Evolutionary conservation across 2,797 vertebrate genomes (phyloP).

Genomic region (Pterois miles): DNA sequence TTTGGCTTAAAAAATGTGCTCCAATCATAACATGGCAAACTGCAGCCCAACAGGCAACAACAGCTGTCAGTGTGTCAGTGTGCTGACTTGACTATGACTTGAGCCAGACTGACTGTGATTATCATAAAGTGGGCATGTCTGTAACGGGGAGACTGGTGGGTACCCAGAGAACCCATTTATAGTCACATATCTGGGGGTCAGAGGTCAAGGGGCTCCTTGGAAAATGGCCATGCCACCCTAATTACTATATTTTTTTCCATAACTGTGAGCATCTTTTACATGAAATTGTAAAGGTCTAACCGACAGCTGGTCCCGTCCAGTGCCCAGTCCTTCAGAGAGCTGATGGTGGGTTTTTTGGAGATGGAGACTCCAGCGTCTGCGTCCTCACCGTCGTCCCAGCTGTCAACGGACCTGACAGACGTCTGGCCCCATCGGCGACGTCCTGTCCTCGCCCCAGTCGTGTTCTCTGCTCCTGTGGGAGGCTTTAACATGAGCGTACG

Average conservation of each 20-base stretch:
- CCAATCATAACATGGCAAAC: no score
- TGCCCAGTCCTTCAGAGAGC: constrained; percentile 79
- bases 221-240: no score
- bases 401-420: constrained; percentile 82
- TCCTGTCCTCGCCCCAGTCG: constrained; percentile 78
- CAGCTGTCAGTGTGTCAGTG: no score
- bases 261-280: not conserved
- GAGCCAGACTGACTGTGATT: no score
- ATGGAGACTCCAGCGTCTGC: constrained; percentile 83
- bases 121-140: no score
- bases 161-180: no score
- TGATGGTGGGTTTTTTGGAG: constrained; percentile 89
- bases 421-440: constrained; percentile 91
- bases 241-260: not conserved
- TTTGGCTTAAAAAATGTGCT: no score
- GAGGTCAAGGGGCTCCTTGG: no score
- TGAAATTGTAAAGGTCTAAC: constrained; percentile 65
- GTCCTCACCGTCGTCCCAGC: constrained; percentile 86
- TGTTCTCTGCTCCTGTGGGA: constrained; percentile 68
- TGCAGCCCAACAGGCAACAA: no score
- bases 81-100: no score
- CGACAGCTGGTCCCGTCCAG: constrained; percentile 73
- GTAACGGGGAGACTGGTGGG: no score
- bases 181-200: no score
- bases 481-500: constrained; percentile 4